Evolutionary conservation across 2,113 vertebrate species (phyloP), one percentile per base, ranked within the genome.

Genomic region (Capreolus pygargus): DNA sequence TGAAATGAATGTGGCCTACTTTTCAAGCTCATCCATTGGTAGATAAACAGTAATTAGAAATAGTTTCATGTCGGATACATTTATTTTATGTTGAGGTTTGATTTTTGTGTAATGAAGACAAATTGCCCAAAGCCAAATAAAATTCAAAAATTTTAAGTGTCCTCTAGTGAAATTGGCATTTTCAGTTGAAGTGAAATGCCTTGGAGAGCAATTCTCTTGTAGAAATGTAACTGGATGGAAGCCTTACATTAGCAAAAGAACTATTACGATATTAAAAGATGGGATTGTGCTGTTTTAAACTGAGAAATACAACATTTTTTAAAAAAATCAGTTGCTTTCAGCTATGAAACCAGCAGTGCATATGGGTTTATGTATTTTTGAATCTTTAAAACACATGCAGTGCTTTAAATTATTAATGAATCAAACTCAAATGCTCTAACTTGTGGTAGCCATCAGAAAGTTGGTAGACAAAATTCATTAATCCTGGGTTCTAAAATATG

Each of bases 81-180:
- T 94, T 92, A 83, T 58, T 96, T 91, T 96, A 23, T 89, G 76
- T 84, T 3, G 36, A 47, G 4, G 13, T 93, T 97, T 96, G 87
- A 39, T 70, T 91, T 97, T 95, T 96, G n/a, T 91, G 95, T 96
- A 92, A 74, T 97, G 39, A 96, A 89, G 90, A 96, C 25, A 89
- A 25, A 64, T 84, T 93, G 70, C 52, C 6, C 27, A 33, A 96
- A 91, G 85, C 81, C 87, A 95, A 85, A 60, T 97, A 85, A 93
- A 36, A 87, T 76, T 91, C 45, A 60, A 19, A 39, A 79, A 39
- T 92, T 96, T 60, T 76, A 86, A 97, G 82, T 89, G 76, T 92
- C 33, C n/a, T 92, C 1, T 95, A 86, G 97, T 98, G 92, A 97
- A 98, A 96, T 86, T 92, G 92, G 92, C 76, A 92, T 97, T 97